Evolutionary conservation across 2,888 invertebrate species (phyloP).

Genomic region (Lasioglossum lativentre): DNA sequence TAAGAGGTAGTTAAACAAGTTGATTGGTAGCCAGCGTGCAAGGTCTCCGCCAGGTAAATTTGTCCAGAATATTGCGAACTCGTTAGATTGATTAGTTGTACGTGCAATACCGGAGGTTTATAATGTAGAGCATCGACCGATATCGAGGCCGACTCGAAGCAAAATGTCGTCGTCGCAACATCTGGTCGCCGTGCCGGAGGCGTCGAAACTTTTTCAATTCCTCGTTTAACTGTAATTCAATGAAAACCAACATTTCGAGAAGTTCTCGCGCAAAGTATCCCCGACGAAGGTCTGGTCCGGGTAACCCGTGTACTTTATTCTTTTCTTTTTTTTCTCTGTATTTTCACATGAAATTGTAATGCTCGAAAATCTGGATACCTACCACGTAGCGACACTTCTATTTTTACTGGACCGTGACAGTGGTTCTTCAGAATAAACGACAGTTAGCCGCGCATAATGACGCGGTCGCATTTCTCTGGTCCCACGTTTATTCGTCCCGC

Average conservation of each 20-base stretch:
- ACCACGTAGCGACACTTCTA: not conserved
- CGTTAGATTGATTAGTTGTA: not conserved
- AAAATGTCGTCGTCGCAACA: not conserved
- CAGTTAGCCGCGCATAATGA: conserved; percentile 14
- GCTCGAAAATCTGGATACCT: not conserved
- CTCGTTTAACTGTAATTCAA: not conserved
- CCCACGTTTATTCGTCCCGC: conserved; percentile 2
- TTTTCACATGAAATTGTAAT: not conserved
- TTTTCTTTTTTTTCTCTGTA: not conserved
- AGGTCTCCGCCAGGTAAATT: not conserved
- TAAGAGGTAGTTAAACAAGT: not conserved
- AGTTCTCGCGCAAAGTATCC: not conserved
- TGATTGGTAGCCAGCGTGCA: not conserved
- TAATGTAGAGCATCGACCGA: not conserved
- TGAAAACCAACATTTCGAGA: not conserved
- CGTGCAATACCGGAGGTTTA: not conserved
- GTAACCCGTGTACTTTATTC: not conserved
- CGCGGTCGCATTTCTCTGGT: conserved; percentile 7
- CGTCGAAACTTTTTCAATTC: not conserved
- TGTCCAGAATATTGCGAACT: not conserved
- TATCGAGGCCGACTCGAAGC: not conserved
- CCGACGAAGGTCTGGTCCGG: not conserved
- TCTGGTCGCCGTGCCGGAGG: not conserved
- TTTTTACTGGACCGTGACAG: not conserved
- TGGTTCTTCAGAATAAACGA: conserved; percentile 21